phyloP scores from a whole-genome alignment of 2,888 invertebrate genomes.

The Drosophila picticornis region DNA sequence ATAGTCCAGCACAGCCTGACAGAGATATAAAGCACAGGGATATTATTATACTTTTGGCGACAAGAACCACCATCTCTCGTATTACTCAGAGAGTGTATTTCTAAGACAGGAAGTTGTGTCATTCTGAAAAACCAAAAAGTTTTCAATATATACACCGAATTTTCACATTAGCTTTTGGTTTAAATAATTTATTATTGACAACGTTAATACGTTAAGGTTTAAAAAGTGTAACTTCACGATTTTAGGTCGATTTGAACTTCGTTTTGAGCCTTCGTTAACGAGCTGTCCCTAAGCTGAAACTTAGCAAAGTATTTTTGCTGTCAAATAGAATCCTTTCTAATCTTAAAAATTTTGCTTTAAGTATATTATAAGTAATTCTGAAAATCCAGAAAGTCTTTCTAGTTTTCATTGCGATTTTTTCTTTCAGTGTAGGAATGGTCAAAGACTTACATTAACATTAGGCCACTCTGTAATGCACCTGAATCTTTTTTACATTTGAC shows the following conservation, averaged over 20 bases:
- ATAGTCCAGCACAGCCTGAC: background rate
- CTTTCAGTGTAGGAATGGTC: background rate
- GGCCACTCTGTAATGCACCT: conserved; percentile 13
- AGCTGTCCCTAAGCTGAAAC: no score
- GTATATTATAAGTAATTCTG: background rate
- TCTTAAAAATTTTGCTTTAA: background rate
- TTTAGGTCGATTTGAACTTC: no score
- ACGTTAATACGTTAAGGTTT: background rate
- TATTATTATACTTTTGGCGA: background rate
- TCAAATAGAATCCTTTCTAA: no score
- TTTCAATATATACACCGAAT: background rate
- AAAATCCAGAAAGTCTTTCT: background rate
- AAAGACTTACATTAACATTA: conserved; percentile 30
- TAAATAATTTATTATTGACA: background rate
- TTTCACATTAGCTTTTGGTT: no score
- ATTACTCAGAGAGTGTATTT: background rate
- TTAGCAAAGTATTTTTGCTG: no score
- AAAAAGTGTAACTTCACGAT: no score
- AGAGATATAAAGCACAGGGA: background rate
- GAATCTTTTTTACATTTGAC: background rate
- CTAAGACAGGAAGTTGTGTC: background rate
- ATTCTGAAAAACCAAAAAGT: background rate
- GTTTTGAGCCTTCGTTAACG: no score
- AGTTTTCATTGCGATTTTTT: background rate
- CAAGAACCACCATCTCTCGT: background rate